Conservation (phyloP, 2,797 vertebrate genomes). For the Siniperca scherzeri region DNA sequence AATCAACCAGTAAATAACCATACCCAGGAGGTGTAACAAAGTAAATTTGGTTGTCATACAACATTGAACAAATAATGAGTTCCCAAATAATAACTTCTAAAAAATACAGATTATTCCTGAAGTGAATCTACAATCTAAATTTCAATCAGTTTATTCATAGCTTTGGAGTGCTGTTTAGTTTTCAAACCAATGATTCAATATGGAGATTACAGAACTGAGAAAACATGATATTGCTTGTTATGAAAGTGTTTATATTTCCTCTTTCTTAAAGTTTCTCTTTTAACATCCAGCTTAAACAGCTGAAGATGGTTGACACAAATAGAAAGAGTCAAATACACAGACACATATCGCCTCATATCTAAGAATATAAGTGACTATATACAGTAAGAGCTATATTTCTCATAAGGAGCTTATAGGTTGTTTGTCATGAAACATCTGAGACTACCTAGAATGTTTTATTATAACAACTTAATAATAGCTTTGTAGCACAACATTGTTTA, state of each 20-base stretch:
- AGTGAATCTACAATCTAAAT: slow-evolving; percentile 55
- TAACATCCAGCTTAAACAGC: neutral
- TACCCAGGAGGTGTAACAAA: slow-evolving; percentile 45
- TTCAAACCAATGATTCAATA: slow-evolving; percentile 50
- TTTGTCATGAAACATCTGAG: neutral
- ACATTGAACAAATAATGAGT: slow-evolving; percentile 66
- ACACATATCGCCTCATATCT: no score
- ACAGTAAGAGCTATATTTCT: neutral
- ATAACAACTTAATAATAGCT: neutral
- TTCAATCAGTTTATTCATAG: slow-evolving; percentile 58
- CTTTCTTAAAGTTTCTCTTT: neutral
- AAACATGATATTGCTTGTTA: slow-evolving; percentile 36
- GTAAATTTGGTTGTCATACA: slow-evolving; percentile 51
- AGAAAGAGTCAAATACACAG: neutral
- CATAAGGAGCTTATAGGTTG: neutral
- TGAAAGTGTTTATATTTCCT: slow-evolving; percentile 30
- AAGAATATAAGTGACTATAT: neutral
- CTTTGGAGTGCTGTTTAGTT: slow-evolving; percentile 33
- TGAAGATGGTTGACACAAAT: neutral
- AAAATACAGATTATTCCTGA: slow-evolving; percentile 49
- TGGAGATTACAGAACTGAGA: slow-evolving; percentile 38
- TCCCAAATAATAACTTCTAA: slow-evolving; percentile 55
- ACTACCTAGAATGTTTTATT: neutral
- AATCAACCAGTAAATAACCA: slow-evolving; percentile 23
- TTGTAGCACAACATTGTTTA: neutral